A percentile compares a stretch with the other conserved stretches of the same genome.
Evolutionary conservation across 1,140 invertebrate genomes (phyloP).

Genomic region (Arctopsyche grandis): DNA sequence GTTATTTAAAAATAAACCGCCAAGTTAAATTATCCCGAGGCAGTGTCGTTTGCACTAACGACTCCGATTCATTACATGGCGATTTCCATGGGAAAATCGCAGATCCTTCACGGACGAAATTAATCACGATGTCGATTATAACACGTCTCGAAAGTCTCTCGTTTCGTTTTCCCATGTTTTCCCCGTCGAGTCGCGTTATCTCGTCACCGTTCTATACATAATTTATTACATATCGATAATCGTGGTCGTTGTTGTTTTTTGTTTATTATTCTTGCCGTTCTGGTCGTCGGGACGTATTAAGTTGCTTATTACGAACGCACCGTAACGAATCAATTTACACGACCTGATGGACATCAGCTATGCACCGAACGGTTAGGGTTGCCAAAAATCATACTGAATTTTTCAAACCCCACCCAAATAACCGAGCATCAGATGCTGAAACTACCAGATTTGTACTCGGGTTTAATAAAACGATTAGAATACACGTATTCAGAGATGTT

Average conservation of each 20-base stretch:
- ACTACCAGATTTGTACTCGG: no score
- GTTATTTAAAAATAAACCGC: no score
- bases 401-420: no score
- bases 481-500: no score
- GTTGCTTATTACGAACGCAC: conserved; percentile 40
- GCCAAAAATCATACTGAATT: not conserved
- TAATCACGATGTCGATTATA: not conserved
- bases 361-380: conserved; percentile 8
- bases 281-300: conserved; percentile 25
- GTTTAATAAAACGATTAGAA: no score
- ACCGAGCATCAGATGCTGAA: no score
- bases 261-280: not conserved
- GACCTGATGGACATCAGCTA: conserved; percentile 18
- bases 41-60: not conserved
- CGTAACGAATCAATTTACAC: conserved; percentile 43
- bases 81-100: not conserved
- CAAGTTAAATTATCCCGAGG: not conserved
- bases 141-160: not conserved
- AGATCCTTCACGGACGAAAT: not conserved
- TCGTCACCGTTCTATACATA: not conserved
- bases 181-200: not conserved
- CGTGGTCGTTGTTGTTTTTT: not conserved
- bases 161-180: not conserved
- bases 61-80: not conserved
- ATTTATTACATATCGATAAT: conserved; percentile 24